These are phyloP conservation scores for Linnaemya vulpina DNA, from an alignment of 2,888 invertebrate genomes.

Conservation along the genomic window DNA sequence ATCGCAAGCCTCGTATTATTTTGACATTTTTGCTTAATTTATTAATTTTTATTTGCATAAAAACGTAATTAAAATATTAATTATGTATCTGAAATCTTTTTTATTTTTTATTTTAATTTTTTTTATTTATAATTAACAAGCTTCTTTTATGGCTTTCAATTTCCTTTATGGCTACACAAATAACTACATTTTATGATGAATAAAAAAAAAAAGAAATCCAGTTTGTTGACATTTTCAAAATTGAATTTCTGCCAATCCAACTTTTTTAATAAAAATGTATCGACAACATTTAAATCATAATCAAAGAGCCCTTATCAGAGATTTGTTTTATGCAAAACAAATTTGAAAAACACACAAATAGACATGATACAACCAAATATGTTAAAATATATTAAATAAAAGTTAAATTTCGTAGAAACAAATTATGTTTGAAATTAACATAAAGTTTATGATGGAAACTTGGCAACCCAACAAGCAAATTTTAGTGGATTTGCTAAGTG, in stretches of 20 bases:
- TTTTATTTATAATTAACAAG: slow-evolving; percentile 28
- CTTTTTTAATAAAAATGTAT: slow-evolving; percentile 32
- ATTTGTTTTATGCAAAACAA: slow-evolving; percentile 9
- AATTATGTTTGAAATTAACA: slow-evolving; percentile 36
- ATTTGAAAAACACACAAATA: not conserved
- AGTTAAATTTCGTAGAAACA: slow-evolving; percentile 21
- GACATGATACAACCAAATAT: not conserved
- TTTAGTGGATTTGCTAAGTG: not conserved
- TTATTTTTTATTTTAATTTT: slow-evolving; percentile 12
- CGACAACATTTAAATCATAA: slow-evolving; percentile 50
- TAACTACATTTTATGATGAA: slow-evolving; percentile 16
- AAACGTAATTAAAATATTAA: slow-evolving; percentile 16
- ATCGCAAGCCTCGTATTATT: not conserved
- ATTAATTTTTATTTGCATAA: not conserved
- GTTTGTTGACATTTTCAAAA: slow-evolving; percentile 37
- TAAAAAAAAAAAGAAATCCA: slow-evolving; percentile 35
- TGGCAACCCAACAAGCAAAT: not conserved
- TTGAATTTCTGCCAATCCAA: slow-evolving; percentile 11
- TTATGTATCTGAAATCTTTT: not conserved
- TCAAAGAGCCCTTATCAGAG: slow-evolving; percentile 31
- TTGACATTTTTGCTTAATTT: not conserved
- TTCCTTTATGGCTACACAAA: slow-evolving; percentile 40
- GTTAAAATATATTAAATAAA: slow-evolving; percentile 13
- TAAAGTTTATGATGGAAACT: slow-evolving; percentile 13
- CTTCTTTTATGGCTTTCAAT: slow-evolving; percentile 52